phyloP scores from a whole-genome alignment of 2,888 invertebrate genomes.

The Synanthedon vespiformis region DNA sequence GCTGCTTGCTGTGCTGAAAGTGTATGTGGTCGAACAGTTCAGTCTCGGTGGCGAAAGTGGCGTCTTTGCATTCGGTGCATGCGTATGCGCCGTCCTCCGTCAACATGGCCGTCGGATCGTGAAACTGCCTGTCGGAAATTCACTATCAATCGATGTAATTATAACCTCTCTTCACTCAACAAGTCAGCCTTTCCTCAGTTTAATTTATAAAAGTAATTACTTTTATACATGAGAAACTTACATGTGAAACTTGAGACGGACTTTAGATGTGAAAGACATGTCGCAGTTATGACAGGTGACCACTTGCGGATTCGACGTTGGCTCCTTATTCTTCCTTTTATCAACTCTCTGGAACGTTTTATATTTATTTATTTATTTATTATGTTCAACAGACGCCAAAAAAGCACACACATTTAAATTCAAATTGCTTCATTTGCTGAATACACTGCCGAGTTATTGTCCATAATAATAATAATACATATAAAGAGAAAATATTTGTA shows the following conservation, averaged over 20 bases:
- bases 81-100: constrained; percentile 29
- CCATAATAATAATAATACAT: too few relatives aligned
- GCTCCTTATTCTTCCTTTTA: constrained; percentile 30
- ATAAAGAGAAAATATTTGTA: too few relatives aligned
- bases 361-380: not conserved
- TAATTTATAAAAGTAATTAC: too few relatives aligned
- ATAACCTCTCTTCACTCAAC: too few relatives aligned
- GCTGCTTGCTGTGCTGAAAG: constrained; percentile 51
- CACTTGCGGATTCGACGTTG: constrained; percentile 40
- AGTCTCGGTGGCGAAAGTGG: constrained; percentile 41
- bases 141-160: too few relatives aligned
- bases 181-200: too few relatives aligned
- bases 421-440: too few relatives aligned
- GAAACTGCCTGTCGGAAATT: constrained; percentile 42
- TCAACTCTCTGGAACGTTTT: constrained; percentile 25
- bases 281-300: constrained; percentile 58
- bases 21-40: constrained; percentile 66
- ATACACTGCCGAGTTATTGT: too few relatives aligned
- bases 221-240: too few relatives aligned
- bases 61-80: constrained; percentile 33
- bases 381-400: too few relatives aligned
- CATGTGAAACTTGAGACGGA: constrained; percentile 64
- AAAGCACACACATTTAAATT: too few relatives aligned
- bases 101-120: constrained; percentile 22
- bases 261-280: constrained; percentile 62